A percentile compares a stretch with the other conserved stretches of the same genome.
Conservation (phyloP, 23 tunicate genomes). For the Ciona savignyi region DNA sequence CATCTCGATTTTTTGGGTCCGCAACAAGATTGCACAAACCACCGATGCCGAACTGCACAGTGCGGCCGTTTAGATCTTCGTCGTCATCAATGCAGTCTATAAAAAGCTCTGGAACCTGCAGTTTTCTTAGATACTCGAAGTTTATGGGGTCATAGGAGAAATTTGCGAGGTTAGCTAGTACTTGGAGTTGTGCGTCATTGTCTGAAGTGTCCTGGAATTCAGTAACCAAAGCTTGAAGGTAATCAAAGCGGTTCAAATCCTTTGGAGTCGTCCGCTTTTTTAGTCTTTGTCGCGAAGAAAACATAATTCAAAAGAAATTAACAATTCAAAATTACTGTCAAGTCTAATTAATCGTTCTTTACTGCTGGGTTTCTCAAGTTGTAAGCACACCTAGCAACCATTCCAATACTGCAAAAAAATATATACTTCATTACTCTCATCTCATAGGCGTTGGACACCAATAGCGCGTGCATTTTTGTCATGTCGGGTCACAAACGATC, state of each 20-base stretch:
- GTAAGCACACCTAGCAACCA: slow-evolving; percentile 42
- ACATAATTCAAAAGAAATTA: slow-evolving; percentile 30
- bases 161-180: slow-evolving; percentile 82
- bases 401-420: slow-evolving; percentile 58
- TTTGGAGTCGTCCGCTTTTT: slow-evolving; percentile 41
- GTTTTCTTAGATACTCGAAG: slow-evolving; percentile 51
- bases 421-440: too few relatives aligned
- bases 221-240: slow-evolving; percentile 73
- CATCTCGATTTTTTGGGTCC: slow-evolving; percentile 47
- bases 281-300: slow-evolving; percentile 47
- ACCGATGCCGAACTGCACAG: slow-evolving; percentile 55
- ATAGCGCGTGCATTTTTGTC: too few relatives aligned
- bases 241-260: slow-evolving; percentile 68
- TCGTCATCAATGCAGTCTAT: slow-evolving; percentile 75
- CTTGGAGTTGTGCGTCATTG: slow-evolving; percentile 43
- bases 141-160: slow-evolving; percentile 91
- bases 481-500: too few relatives aligned
- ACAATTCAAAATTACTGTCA: not conserved
- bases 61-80: slow-evolving; percentile 59
- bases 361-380: slow-evolving; percentile 13
- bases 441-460: too few relatives aligned
- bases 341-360: not conserved
- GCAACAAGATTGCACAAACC: slow-evolving; percentile 79
- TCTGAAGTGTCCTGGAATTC: slow-evolving; percentile 69
- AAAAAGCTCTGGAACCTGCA: slow-evolving; percentile 59